A percentile compares a stretch with the other conserved stretches of the same genome.
Evolutionary conservation across 2,113 vertebrate species (phyloP).

Genomic region (Heterochromis multidens): DNA sequence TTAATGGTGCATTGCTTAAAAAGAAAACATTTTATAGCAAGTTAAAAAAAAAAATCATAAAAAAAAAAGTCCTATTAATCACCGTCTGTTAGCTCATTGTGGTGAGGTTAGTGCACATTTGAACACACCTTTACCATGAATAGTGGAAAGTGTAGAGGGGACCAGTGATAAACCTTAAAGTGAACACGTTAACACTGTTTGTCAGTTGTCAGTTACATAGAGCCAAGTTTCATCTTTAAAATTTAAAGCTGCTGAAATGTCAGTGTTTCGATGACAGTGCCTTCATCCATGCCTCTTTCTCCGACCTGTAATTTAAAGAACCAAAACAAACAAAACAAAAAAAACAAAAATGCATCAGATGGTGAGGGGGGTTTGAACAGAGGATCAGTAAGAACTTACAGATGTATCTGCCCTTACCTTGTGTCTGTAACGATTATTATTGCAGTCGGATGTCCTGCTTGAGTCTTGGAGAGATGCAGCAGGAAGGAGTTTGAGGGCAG

Average conservation of each 20-base stretch:
- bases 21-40: not conserved
- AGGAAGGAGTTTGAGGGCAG: constrained; percentile 70
- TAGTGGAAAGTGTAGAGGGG: not conserved
- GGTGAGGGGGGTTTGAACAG: not conserved
- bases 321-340: not conserved
- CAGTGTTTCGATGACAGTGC: constrained; percentile 12
- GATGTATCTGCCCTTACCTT: constrained; percentile 27
- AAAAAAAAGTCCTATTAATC: no score
- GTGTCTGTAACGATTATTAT: constrained; percentile 66
- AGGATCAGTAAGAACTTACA: not conserved
- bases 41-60: not conserved
- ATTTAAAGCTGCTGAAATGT: not conserved
- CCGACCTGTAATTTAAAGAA: constrained; percentile 42
- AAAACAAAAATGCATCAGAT: not conserved
- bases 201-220: not conserved
- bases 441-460: constrained; percentile 39
- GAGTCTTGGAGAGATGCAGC: constrained; percentile 66
- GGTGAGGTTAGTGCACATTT: not conserved
- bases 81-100: not conserved
- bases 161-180: not conserved
- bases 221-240: not conserved
- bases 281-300: constrained; percentile 60
- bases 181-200: not conserved
- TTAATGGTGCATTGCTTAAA: not conserved
- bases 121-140: not conserved